Percentiles rank a stretch among this genome's conserved stretches.
Evolutionary conservation across 2,888 invertebrate species (phyloP).

Genomic region (Leptopilina myrica): DNA sequence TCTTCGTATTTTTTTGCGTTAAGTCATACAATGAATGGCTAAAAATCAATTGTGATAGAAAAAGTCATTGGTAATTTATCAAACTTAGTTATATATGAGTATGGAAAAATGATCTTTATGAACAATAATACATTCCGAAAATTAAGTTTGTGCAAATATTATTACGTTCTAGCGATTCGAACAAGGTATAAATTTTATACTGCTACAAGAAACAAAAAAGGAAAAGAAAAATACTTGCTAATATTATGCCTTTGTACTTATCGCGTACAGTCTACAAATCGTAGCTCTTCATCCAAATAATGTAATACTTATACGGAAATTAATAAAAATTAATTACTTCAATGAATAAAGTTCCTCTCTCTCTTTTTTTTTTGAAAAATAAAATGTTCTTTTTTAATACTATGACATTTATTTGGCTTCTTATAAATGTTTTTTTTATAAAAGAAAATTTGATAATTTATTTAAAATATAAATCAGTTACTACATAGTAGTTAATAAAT

Average conservation of each 20-base stretch:
- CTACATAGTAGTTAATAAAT: background rate
- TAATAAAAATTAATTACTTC: slow-evolving; percentile 55
- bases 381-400: background rate
- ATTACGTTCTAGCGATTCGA: slow-evolving; percentile 16
- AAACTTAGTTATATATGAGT: background rate
- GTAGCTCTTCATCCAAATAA: slow-evolving; percentile 16
- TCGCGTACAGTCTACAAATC: slow-evolving; percentile 11
- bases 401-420: background rate
- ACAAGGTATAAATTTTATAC: slow-evolving; percentile 29
- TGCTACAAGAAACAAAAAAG: background rate
- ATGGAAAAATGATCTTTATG: slow-evolving; percentile 9
- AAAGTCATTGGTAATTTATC: slow-evolving; percentile 19
- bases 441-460: too few relatives aligned
- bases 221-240: slow-evolving; percentile 1
- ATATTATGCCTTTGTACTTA: slow-evolving; percentile 27
- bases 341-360: slow-evolving; percentile 46
- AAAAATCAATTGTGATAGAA: slow-evolving; percentile 29
- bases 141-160: background rate
- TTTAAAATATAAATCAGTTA: too few relatives aligned
- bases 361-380: background rate
- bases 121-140: slow-evolving; percentile 6
- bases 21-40: background rate
- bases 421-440: too few relatives aligned
- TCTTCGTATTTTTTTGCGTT: background rate
- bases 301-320: slow-evolving; percentile 41